phyloP scores from a whole-genome alignment of 2,888 invertebrate species.

The Nipponacmea schrenckii region DNA sequence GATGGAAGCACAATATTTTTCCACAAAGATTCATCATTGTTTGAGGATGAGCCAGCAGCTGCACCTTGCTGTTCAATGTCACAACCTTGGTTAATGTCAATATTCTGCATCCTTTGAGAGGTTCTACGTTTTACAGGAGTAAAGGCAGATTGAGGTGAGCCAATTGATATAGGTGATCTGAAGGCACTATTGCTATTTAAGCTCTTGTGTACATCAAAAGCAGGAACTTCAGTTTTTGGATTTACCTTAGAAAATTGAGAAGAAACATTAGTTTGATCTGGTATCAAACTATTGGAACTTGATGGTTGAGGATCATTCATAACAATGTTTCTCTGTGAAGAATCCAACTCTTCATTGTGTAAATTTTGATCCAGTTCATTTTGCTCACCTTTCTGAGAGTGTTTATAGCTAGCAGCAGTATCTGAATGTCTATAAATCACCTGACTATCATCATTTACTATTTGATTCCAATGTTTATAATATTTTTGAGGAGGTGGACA shows the following conservation, averaged over 20 bases:
- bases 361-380: constrained; percentile 16
- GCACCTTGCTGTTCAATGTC: no score
- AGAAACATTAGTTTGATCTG: not conserved
- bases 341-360: not conserved
- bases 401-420: constrained; percentile 5
- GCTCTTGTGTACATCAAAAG: not conserved
- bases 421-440: not conserved
- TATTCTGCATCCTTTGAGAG: constrained; percentile 1
- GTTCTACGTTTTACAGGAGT: constrained; percentile 25
- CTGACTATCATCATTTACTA: not conserved
- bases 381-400: constrained; percentile 16
- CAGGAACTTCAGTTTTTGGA: not conserved
- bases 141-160: constrained; percentile 33
- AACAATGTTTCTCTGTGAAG: constrained; percentile 11
- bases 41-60: not conserved
- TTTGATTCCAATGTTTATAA: not conserved
- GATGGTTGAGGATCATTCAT: not conserved
- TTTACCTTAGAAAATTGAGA: not conserved
- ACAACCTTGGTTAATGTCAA: no score
- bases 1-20: constrained; percentile 32
- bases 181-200: not conserved
- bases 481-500: constrained; percentile 2
- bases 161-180: constrained; percentile 11
- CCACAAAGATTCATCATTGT: constrained; percentile 24
- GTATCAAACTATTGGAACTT: constrained; percentile 1